phyloP scores from a whole-genome alignment of 2,113 vertebrate genomes.

The Cavia porcellus region DNA sequence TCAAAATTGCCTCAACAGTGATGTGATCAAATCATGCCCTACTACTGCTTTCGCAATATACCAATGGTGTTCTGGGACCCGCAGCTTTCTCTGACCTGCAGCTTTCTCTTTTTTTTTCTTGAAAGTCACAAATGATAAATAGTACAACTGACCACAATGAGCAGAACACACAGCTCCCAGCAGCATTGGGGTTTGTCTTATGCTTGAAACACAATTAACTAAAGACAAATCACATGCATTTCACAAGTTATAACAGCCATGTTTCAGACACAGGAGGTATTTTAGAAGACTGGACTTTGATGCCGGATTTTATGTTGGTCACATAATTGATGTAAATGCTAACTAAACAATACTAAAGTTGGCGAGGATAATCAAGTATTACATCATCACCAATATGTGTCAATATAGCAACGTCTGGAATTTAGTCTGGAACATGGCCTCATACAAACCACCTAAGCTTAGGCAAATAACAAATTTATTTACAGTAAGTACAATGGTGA shows the following conservation, averaged over 20 bases:
- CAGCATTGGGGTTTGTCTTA: not conserved
- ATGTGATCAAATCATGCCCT: not conserved
- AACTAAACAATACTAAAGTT: not conserved
- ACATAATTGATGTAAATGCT: not conserved
- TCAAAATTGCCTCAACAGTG: not conserved
- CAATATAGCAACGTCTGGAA: conserved; percentile 3
- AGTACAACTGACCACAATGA: conserved; percentile 50
- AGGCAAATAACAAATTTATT: conserved; percentile 48
- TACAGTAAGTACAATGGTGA: not conserved
- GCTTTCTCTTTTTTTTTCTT: conserved; percentile 46
- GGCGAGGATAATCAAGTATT: conserved; percentile 20
- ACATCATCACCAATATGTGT: not conserved
- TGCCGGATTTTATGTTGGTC: not conserved
- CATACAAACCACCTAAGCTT: not conserved
- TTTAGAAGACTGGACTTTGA: not conserved
- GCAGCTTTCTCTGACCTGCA: not conserved
- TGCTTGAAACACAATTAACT: conserved; percentile 70
- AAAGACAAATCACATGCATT: conserved; percentile 71
- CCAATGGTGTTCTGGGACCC: not conserved
- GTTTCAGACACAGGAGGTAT: not conserved
- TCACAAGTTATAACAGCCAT: not conserved
- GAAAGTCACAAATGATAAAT: conserved; percentile 58
- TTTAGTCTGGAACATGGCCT: not conserved
- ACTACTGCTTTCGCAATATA: not conserved
- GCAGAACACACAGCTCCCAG: conserved; percentile 11